phyloP scores from a whole-genome alignment of 2,113 vertebrate species.

The Pomatostomus ruficeps region DNA sequence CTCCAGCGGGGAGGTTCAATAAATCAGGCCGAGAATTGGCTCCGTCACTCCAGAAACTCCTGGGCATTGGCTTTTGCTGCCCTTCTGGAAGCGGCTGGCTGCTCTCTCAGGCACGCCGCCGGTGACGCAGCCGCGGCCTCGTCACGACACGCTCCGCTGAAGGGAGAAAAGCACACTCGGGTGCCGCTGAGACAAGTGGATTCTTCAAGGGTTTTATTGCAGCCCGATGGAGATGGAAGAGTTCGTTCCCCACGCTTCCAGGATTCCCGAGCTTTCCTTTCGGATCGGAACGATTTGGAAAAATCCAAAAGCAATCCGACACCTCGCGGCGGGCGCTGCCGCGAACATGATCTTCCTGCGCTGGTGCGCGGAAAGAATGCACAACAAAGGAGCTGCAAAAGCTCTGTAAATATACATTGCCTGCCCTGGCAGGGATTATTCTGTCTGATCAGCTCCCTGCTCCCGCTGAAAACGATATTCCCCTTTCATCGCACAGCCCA shows the following conservation, averaged over 20 bases:
- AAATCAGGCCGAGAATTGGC: conserved; percentile 64
- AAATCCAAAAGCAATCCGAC: not conserved
- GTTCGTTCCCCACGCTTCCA: not conserved
- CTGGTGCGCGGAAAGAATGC: not conserved
- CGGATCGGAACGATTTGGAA: not conserved
- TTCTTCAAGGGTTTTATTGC: not conserved
- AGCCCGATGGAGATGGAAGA: not conserved
- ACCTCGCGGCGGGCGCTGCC: not conserved
- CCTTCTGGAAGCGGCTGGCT: conserved; percentile 41
- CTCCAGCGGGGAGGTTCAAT: conserved; percentile 42
- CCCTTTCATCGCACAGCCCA: not conserved
- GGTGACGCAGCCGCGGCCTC: conserved; percentile 8
- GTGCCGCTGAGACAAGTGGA: accelerated
- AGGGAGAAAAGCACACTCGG: not conserved
- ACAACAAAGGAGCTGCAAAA: not conserved
- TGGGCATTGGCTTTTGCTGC: conserved; percentile 51
- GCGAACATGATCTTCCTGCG: conserved; percentile 14
- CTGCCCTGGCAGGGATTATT: not conserved
- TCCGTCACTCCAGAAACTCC: conserved; percentile 55
- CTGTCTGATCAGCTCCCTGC: not conserved
- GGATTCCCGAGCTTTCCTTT: not conserved
- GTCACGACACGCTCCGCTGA: not conserved
- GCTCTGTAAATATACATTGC: conserved; percentile 18
- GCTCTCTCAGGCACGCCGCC: conserved; percentile 1
- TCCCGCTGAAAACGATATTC: not conserved